Evolutionary conservation across 2,888 invertebrate genomes (phyloP), one percentile per base, ranked within the genome.

Genomic region (Nomada hirtipes): DNA sequence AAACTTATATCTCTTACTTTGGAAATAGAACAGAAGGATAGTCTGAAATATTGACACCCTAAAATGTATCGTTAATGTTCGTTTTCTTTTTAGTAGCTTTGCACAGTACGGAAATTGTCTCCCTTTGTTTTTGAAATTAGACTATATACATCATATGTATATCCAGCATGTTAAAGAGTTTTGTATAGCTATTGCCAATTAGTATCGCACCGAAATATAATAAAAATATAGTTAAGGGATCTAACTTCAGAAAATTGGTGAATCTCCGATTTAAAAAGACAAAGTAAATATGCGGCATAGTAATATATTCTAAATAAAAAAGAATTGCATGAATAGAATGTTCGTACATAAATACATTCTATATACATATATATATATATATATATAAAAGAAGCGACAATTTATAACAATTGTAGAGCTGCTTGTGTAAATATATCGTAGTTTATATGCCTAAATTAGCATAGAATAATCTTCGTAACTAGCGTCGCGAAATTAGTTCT

Each of bases 141-240:
- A 42, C 79, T 79, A 42, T n/a, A 55, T 42, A 63, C 47, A 61
- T 82, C 63, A 71, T 55, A 36, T 50, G 36, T 36, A 36, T 59
- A 75, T 52, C 15, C 55, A 71, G 75, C 71, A 82, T 82, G 81
- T 57, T 57, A 64, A 57, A 50, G 70, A 71, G 36, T 61, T 4
- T 81, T 76, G 64, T 69, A 42, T 57, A 75, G 61, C 67, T 59
- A 72, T 64, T 20, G 36, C 23, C 26, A 29, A 50, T 68, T 75
- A 80, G 63, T 44, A 50, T 80, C 36, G 80, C 74, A 70, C 75
- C 71, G 20, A 70, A 29, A 42, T n/a, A 69, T 13, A 36, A 69
- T 60, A 50, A 52, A 60, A 4, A 18, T 29, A 29, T 47, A 47
- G 18, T n/a, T 36, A 36, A 36, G 7, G 36, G 36, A 36, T 7